A percentile compares a stretch with the other conserved stretches of the same genome.
phyloP scores from a whole-genome alignment of 2,113 vertebrate genomes.

The Phylloscopus whistleri region DNA sequence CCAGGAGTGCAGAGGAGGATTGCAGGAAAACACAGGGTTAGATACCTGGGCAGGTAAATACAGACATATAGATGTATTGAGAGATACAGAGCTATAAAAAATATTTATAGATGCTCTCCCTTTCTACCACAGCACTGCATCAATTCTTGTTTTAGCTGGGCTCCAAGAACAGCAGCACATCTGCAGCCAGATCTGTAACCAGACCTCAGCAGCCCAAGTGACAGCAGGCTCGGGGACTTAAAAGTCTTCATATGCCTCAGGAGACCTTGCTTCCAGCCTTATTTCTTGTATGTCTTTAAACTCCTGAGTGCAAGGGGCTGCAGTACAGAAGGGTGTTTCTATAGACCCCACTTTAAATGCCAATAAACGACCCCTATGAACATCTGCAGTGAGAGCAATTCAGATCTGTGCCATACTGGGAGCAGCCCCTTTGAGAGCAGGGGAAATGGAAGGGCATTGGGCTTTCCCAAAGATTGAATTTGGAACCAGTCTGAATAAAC shows the following conservation, averaged over 20 bases:
- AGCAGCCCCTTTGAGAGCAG: background rate
- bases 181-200: background rate
- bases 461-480: background rate
- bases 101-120: background rate
- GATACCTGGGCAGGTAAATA: background rate
- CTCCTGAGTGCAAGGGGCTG: background rate
- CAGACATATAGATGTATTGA: background rate
- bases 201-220: background rate
- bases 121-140: background rate
- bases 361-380: background rate
- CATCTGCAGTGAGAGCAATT: background rate
- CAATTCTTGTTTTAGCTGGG: rapidly evolving
- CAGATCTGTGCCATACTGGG: background rate
- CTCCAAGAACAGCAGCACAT: background rate
- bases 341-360: background rate
- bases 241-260: background rate
- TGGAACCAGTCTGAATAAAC: background rate
- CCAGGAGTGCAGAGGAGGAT: rapidly evolving
- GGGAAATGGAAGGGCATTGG: background rate
- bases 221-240: background rate
- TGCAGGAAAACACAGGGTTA: background rate
- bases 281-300: background rate
- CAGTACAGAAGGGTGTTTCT: background rate
- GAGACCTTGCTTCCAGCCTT: background rate
- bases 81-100: background rate